Evolutionary conservation across 2,888 invertebrate species (phyloP).

Genomic region (Oscheius sp.): DNA sequence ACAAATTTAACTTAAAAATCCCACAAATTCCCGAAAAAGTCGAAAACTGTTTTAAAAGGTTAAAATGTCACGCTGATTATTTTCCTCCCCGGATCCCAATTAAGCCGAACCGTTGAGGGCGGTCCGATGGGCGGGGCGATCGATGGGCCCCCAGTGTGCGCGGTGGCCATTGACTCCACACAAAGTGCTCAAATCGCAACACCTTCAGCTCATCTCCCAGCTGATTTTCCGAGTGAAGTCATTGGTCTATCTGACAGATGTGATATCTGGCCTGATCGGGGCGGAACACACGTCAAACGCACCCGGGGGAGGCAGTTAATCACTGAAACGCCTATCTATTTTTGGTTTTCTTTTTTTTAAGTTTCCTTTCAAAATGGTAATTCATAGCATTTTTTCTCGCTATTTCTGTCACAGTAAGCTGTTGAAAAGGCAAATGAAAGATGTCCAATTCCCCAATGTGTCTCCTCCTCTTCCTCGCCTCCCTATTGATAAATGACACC

Average conservation of each 20-base stretch:
- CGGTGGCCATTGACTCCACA: slow-evolving; percentile 22
- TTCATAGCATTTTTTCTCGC: no score
- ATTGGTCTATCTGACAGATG: no score
- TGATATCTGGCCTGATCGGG: no score
- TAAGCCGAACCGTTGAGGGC: slow-evolving; percentile 28
- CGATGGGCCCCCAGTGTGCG: slow-evolving; percentile 5
- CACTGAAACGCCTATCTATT: no score
- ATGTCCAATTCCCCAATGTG: not conserved
- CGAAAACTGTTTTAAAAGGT: not conserved
- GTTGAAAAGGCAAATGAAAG: not conserved
- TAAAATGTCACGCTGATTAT: not conserved
- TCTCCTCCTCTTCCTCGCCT: not conserved
- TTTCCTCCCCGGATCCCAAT: slow-evolving; percentile 21
- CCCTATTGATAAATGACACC: slow-evolving; percentile 21
- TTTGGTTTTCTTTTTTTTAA: no score
- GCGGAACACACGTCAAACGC: no score
- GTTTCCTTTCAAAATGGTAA: no score
- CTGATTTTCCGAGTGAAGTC: no score
- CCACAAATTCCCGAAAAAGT: not conserved
- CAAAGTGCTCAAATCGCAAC: slow-evolving; percentile 29
- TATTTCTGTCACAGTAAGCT: no score
- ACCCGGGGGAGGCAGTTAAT: no score
- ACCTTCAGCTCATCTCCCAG: not conserved
- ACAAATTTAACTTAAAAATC: not conserved
- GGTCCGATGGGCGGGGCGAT: slow-evolving; percentile 6